Base-by-base conservation (phyloP, 2,797 vertebrate genomes). In the Pipistrellus nathusii region DNA sequence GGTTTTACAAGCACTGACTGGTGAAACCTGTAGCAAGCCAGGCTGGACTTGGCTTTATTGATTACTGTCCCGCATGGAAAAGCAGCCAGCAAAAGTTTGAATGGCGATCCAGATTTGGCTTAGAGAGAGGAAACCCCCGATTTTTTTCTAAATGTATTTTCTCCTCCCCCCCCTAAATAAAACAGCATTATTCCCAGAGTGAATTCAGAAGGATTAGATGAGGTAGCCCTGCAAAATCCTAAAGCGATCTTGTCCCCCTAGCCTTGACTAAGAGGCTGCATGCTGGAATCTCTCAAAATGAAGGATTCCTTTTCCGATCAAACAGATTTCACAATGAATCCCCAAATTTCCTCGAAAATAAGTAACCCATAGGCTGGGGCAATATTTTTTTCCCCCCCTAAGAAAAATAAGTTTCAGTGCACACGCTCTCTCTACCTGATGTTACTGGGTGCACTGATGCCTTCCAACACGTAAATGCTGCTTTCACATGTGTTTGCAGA, bases 1-100 rank as follows among this genome's bases (percentile, higher is more conserved):
- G 98, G 98, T 98, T 98, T 97, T 98, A 98, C 97, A 98, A 97
- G 98, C 97, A 97, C 96, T 98, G 98, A 97, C 98, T 98, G 98
- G 98, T 98, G 98, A 98, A 97, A 98, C 98, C 98, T 98, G 98
- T 98, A 97, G 98, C 98, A 96, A 96, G 94, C 95, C 96, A 92
- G 97, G 96, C 97, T 53, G 96, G 97, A 93, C 97, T 97, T 96
- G 97, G 97, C 97, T 38, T 97, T 96, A 97, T 97, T 88, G 98
- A 98, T 98, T 97, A 97, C 98, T 95, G 97, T 97, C 97, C 97
- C 95, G 96, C 97, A 89, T 97, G 97, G 95, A 95, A 94, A 96
- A 95, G 97, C 97, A 96, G 95, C 97, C 97, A 95, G 98, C 96
- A 94, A 96, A 98, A 98, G 97, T 98, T 98, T 97, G 98, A 94